Evolutionary conservation across 2,888 invertebrate species (phyloP).

Genomic region (Clistopyga incitator): DNA sequence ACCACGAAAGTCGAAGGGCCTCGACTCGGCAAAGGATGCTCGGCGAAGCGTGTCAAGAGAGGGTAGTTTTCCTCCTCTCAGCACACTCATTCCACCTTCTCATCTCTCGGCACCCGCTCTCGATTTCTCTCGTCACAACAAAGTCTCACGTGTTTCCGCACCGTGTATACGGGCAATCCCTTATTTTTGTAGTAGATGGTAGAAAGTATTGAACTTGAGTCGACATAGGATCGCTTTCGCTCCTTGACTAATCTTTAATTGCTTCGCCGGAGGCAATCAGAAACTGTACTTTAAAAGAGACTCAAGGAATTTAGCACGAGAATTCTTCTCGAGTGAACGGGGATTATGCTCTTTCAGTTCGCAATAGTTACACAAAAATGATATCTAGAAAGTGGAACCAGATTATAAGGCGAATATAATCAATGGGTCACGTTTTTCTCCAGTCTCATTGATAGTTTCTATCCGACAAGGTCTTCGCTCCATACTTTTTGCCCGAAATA

Average conservation of each 20-base stretch:
- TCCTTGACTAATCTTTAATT: slow-evolving; percentile 53
- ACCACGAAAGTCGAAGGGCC: slow-evolving; percentile 59
- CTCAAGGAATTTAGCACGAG: slow-evolving; percentile 27
- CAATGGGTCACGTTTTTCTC: not conserved
- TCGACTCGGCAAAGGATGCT: slow-evolving; percentile 46
- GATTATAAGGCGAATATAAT: not conserved
- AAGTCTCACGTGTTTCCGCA: slow-evolving; percentile 19
- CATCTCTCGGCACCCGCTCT: slow-evolving; percentile 28
- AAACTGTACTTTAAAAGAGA: slow-evolving; percentile 24
- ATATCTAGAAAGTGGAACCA: slow-evolving; percentile 10
- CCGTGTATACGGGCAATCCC: slow-evolving; percentile 11
- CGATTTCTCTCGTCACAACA: slow-evolving; percentile 37
- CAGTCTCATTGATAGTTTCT: no score
- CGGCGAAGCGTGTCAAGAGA: slow-evolving; percentile 57
- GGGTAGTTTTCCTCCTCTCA: slow-evolving; percentile 39
- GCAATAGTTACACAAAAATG: not conserved
- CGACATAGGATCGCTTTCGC: slow-evolving; percentile 11
- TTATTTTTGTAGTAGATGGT: slow-evolving; percentile 18
- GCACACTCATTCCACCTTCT: slow-evolving; percentile 4
- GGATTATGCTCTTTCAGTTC: slow-evolving; percentile 1
- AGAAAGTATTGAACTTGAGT: slow-evolving; percentile 2
- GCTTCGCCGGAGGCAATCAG: slow-evolving; percentile 45
- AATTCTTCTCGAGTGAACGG: slow-evolving; percentile 20
- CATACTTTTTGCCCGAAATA: no score
- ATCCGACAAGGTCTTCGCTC: no score